Evolutionary conservation across 53 echinoderm and acorn worm species (phyloP), one percentile per base, ranked within the genome.

Genomic region (Hippasteria phrygiana): DNA sequence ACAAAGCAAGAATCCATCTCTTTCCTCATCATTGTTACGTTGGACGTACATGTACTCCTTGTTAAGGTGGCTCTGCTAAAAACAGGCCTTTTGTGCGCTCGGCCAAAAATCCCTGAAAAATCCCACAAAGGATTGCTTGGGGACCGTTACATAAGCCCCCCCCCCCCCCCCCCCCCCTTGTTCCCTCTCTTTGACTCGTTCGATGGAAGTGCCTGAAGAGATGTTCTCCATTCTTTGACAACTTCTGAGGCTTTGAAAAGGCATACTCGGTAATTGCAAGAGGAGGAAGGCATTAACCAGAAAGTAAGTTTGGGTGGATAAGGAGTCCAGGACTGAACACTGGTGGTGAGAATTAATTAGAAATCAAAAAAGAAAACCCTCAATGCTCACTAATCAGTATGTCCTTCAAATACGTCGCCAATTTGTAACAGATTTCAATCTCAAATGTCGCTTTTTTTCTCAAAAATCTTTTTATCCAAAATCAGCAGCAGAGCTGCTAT

Each of bases 321-420:
- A 78, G n/a, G 39, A 78, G 27, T 4, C 17, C 7, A 38, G 56
- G 17, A 29, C 78, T 51, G 22, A 38, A 55, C 78, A 56, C 78
- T 47, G 18, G 36, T 26, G 78, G 78, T 59, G 78, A 59, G 78
- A 78, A 78, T 62, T 78, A 78, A 78, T 78, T 78, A 78, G 78
- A 78, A 78, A 59, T 55, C 78, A 78, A 78, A 55, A 66, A 78
- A 39, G 78, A 78, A 78, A 78, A 78, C 78, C 39, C 78, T 39
- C 78, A 78, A 59, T 42, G 62, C 36, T 7, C 51, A 20, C 78
- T 78, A 78, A 78, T 78, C 78, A 78, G 38, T 78, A 41, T 22
- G 59, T 78, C 78, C 78, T 78, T 78, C 59, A 39, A 54, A 8
- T 32, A 42, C 31, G 56, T 33, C 47, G 42, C 56, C 53, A 56